Evolutionary conservation across 2,797 vertebrate species (phyloP).

Genomic region (Anguilla pacifica): DNA sequence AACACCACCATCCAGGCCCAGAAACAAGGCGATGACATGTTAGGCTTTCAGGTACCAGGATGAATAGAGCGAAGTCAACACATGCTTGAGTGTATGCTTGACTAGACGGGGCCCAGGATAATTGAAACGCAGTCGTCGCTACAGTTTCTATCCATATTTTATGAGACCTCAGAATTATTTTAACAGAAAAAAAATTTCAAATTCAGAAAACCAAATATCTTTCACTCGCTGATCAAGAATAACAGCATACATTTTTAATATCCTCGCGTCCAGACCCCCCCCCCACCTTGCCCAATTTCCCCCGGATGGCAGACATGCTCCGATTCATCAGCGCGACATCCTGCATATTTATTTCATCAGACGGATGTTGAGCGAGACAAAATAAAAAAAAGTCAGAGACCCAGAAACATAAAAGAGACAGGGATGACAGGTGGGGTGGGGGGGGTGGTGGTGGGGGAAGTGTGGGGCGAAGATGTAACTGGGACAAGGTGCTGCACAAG

Average conservation of each 20-base stretch:
- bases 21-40: neutral
- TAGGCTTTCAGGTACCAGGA: neutral
- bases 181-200: slow-evolving; percentile 26
- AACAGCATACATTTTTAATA: slow-evolving; percentile 59
- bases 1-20: neutral
- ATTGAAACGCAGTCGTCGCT: slow-evolving; percentile 35
- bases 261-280: slow-evolving; percentile 7
- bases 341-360: slow-evolving; percentile 41
- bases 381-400: neutral
- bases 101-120: slow-evolving; percentile 24
- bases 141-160: slow-evolving; percentile 49
- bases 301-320: slow-evolving; percentile 38
- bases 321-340: slow-evolving; percentile 36
- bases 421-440: no score
- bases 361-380: neutral
- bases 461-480: neutral
- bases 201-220: slow-evolving; percentile 45
- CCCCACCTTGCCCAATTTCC: neutral
- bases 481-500: neutral
- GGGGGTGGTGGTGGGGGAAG: neutral
- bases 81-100: neutral
- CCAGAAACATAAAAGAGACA: neutral
- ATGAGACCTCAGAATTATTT: slow-evolving; percentile 46
- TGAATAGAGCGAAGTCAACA: neutral
- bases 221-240: slow-evolving; percentile 49